Percentiles rank a stretch among this genome's conserved stretches.
Evolutionary conservation across 2,113 vertebrate genomes (phyloP).

Genomic region (Rhegmatorhina hoffmannsi): DNA sequence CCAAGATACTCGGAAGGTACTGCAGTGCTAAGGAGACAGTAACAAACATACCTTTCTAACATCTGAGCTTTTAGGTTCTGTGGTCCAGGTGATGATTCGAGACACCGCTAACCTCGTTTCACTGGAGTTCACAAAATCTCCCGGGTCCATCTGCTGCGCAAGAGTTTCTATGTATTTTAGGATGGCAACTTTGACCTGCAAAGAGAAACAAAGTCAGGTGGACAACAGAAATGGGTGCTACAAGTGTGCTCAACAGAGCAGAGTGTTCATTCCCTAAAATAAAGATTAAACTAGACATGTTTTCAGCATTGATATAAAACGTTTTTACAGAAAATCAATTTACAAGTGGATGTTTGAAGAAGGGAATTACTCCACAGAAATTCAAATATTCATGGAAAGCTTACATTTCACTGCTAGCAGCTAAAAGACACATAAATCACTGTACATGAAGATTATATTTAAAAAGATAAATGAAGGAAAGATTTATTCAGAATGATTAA

Average conservation of each 20-base stretch:
- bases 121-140: conserved; percentile 95
- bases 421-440: background rate
- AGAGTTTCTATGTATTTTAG: conserved; percentile 96
- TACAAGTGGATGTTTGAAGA: background rate
- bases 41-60: conserved; percentile 87
- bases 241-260: background rate
- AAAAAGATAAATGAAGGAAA: background rate
- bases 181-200: conserved; percentile 95
- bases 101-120: conserved; percentile 96
- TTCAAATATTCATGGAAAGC: background rate
- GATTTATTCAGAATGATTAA: background rate
- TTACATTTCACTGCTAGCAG: background rate
- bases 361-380: background rate
- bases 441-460: background rate
- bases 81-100: conserved; percentile 97
- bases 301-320: background rate
- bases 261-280: background rate
- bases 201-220: conserved; percentile 26
- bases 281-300: background rate
- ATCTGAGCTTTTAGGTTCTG: conserved; percentile 95
- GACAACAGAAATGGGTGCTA: background rate
- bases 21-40: background rate
- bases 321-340: background rate
- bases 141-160: conserved; percentile 93
- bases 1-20: background rate